Base-by-base conservation (phyloP, 2,888 invertebrate genomes). In the Acrobasis suavella region DNA sequence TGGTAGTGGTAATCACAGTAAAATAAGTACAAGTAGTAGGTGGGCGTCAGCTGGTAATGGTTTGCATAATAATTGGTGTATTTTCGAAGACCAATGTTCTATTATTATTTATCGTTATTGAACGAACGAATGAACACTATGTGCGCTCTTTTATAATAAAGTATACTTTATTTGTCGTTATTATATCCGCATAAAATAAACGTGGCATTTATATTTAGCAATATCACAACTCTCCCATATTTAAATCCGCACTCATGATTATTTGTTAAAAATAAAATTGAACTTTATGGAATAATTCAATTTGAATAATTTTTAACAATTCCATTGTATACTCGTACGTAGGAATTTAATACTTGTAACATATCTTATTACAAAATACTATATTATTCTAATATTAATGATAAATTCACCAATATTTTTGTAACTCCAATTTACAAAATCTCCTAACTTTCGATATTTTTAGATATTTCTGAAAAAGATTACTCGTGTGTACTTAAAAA, bases 401-500 rank as follows among this genome's bases (percentile, higher is more conserved):
- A 60, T 63, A 67, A 76, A 74, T 72, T 73, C 72, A 72, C 68
- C 71, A 51, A 74, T 80, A 80, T 80, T 80, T 80, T 80, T 80
- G 74, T 79, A 80, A 76, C 70, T 73, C 69, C 73, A 69, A 68
- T 80, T 77, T 80, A 80, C 77, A 77, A 64, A 37, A 50, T 52
- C 1, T 42, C 12, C 50, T 56, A 46, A 14, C 12, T 42, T 42
- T 42, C 42, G 42, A 12, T 12, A 42, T 42, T 10, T 42, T 14
- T 46, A 46, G 5, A 46, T 46, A 6, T 46, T 46, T 46, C 12
- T 46, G 14, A n/a, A 46, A 46, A 46, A 46, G 7, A 46, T 14
- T 32, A 8, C 8, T 32, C 0, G 32, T 22, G 2, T 32, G 32
- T 32, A 32, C 7, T 22, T 22, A 3, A 22, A 22, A 22, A 22